Base-by-base conservation (phyloP, 2,888 invertebrate species). In the Polyploca ridens region DNA sequence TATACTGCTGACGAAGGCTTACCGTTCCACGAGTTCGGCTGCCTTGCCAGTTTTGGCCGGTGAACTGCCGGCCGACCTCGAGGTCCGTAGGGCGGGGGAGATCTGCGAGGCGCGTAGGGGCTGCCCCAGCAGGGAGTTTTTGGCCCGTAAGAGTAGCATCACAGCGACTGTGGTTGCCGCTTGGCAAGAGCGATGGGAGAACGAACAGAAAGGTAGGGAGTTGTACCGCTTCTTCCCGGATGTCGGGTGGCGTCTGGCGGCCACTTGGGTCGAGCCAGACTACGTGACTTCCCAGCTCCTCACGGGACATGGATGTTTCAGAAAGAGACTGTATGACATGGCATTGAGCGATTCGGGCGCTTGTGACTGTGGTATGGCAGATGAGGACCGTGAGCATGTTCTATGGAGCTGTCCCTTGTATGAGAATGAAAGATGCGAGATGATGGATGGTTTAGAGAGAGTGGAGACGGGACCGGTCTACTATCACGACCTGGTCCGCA, bases 231-330 rank as follows among this genome's bases (percentile, higher is more conserved):
- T 58, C 41, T 63, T 78, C 61, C 74, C 74, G 14, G 63, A 68
- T 8, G 68, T 77, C 14, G 5, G 8, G 7, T 67, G 3, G 8
- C 62, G 75, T n/a, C 63, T 72, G 2, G 11, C 33, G 8, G 33
- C 49, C 0, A 8, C 38, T 16, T 78, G 71, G 70, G 64, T 72
- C 7, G 66, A 64, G 14, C 72, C 72, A 10, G 76, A 74, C 67
- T 66, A 71, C 58, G 64, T 38, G 5, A 63, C 60, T 0, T 72
- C 72, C 5, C 69, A 72, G 49, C 49, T 76, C 2, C 68, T 73
- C 14, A 62, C 67, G 6, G 76, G 72, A 3, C 72, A 73, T 38
- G 75, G 72, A 3, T 62, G 38, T 14, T 62, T 64, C 6, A 46
- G 62, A 1, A 62, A 60, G 44, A 35, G 63, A 19, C 41, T 63